A percentile compares a stretch with the other conserved stretches of the same genome.
phyloP scores from a whole-genome alignment of 1,140 invertebrate species.

The Temnothorax curvispinosus region DNA sequence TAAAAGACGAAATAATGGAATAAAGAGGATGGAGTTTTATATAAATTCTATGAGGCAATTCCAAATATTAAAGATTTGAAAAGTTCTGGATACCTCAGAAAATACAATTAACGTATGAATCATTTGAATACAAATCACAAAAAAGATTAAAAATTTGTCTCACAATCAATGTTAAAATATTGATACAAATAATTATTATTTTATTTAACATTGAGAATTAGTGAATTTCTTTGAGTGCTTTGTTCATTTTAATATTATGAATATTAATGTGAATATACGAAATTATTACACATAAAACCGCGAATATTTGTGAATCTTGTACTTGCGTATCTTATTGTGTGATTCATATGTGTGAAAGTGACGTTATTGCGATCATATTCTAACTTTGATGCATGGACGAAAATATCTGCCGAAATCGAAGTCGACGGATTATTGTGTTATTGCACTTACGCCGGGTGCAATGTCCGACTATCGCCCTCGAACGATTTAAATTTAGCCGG shows the following conservation, averaged over 20 bases:
- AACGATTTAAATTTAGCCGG: slow-evolving; percentile 47
- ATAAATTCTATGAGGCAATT: background rate
- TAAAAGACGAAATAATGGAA: background rate
- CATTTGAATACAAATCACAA: background rate
- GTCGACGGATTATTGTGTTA: slow-evolving; percentile 48
- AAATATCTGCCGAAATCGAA: slow-evolving; percentile 54
- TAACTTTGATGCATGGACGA: background rate
- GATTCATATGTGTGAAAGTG: background rate
- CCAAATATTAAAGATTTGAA: background rate
- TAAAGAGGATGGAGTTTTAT: background rate
- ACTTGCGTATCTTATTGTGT: background rate
- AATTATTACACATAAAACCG: background rate
- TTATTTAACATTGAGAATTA: background rate
- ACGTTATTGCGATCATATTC: background rate
- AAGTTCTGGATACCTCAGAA: background rate
- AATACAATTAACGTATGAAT: background rate
- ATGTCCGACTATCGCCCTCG: slow-evolving; percentile 47
- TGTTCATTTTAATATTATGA: no score
- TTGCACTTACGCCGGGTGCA: slow-evolving; percentile 46
- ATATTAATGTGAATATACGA: background rate
- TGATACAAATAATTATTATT: background rate
- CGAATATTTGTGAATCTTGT: background rate
- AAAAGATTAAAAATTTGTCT: background rate
- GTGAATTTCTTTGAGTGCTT: background rate
- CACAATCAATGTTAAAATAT: background rate